These are phyloP conservation scores for Epsilonema sp. DNA, from an alignment of 2,888 invertebrate genomes.

Conservation along the genomic window DNA sequence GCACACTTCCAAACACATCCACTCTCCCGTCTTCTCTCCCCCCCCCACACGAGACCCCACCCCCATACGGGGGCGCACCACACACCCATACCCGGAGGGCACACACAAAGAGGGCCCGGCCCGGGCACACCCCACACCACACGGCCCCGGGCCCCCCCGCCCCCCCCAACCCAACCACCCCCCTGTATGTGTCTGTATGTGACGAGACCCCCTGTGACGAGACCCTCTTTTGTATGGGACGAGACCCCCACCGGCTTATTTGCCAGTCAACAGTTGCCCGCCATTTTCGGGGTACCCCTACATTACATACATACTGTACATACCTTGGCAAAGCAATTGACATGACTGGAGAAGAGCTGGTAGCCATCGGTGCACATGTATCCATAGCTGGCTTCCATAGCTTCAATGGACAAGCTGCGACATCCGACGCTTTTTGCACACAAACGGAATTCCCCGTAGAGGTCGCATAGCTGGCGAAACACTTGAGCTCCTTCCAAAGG, in stretches of 20 bases:
- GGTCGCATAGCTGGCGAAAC: slow-evolving; percentile 19
- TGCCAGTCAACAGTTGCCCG: neutral
- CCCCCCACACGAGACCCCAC: too few species aligned
- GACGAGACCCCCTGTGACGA: too few species aligned
- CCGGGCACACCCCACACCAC: too few species aligned
- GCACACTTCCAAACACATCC: too few species aligned
- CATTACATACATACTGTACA: neutral
- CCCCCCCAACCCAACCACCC: too few species aligned
- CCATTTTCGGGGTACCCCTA: neutral
- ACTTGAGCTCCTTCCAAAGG: slow-evolving; percentile 9
- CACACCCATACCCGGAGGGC: too few species aligned
- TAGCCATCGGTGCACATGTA: slow-evolving; percentile 24
- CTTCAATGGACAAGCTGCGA: slow-evolving; percentile 19
- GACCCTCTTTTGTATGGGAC: too few species aligned
- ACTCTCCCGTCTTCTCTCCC: too few species aligned
- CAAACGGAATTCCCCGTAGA: slow-evolving; percentile 11
- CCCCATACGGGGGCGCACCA: too few species aligned
- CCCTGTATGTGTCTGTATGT: too few species aligned
- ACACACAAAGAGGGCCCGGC: too few species aligned
- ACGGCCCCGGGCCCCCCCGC: too few species aligned
- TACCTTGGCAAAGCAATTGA: slow-evolving; percentile 23
- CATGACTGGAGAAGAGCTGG: slow-evolving; percentile 21
- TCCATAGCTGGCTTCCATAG: slow-evolving; percentile 24
- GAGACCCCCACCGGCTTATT: neutral
- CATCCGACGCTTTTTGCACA: slow-evolving; percentile 17